Conservation (phyloP, 1,140 invertebrate species). For the Magallana ariakensis region DNA sequence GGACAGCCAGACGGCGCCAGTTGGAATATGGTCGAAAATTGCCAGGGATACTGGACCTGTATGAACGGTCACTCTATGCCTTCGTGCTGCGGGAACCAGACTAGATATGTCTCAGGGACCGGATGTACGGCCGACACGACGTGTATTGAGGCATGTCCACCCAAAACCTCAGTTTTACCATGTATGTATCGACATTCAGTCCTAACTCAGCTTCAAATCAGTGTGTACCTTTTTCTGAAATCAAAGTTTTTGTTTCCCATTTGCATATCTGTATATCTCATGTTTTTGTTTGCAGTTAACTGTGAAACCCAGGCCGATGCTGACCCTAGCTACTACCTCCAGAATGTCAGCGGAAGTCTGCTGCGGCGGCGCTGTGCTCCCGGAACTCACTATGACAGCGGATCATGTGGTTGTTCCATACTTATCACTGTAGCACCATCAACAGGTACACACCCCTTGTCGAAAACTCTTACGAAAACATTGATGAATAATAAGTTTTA, state of each 20-base stretch:
- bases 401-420: conserved; percentile 31
- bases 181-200: not conserved
- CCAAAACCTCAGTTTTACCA: not conserved
- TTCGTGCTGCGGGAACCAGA: not conserved
- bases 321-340: conserved; percentile 22
- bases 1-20: conserved; percentile 16
- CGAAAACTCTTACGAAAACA: too few relatives aligned
- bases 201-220: too few relatives aligned
- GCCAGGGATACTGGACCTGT: conserved; percentile 38
- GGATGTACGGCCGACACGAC: not conserved
- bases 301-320: conserved; percentile 12
- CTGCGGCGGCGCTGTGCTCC: conserved; percentile 18
- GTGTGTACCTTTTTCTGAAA: too few relatives aligned
- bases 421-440: not conserved
- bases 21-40: not conserved
- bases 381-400: conserved; percentile 5
- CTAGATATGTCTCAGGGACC: not conserved
- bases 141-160: conserved; percentile 3
- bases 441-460: not conserved
- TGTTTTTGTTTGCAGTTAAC: not conserved
- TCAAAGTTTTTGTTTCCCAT: too few relatives aligned
- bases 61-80: not conserved
- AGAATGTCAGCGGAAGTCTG: not conserved
- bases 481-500: too few relatives aligned
- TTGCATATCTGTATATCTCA: too few relatives aligned